A percentile compares a stretch with the other conserved stretches of the same genome.
These are phyloP conservation scores for Cheilosia vulpina DNA, from an alignment of 2,888 invertebrate species.

Conservation along the genomic window DNA sequence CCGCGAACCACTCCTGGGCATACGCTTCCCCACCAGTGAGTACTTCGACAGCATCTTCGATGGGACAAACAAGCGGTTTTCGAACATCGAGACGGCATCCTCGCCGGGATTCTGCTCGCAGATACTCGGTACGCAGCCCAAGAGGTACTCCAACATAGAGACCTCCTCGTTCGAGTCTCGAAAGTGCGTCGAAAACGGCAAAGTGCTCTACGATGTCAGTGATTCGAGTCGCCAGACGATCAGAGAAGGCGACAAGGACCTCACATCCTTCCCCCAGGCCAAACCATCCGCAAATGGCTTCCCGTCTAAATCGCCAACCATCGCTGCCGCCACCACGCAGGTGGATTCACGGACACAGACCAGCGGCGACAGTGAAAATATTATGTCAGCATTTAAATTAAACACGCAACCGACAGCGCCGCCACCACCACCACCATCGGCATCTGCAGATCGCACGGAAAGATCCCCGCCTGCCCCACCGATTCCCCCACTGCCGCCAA, in stretches of 20 bases:
- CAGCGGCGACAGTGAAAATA: conserved; percentile 75
- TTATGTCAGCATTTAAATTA: conserved; percentile 83
- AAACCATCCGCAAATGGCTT: conserved; percentile 37
- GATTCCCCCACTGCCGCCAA: conserved; percentile 57
- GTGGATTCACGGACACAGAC: conserved; percentile 41
- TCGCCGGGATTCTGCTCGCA: conserved; percentile 76
- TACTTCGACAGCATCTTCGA: conserved; percentile 79
- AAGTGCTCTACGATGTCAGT: conserved; percentile 80
- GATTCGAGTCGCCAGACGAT: conserved; percentile 78
- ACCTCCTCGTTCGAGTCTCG: conserved; percentile 80
- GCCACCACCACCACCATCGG: conserved; percentile 66
- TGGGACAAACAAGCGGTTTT: conserved; percentile 80
- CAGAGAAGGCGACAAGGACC: conserved; percentile 76
- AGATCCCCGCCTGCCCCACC: conserved; percentile 63
- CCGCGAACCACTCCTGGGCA: conserved; percentile 53
- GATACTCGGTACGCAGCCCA: conserved; percentile 77
- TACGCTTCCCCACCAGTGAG: conserved; percentile 78
- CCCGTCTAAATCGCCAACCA: conserved; percentile 34
- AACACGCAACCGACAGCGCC: conserved; percentile 76
- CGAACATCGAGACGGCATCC: conserved; percentile 80
- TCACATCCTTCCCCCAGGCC: conserved; percentile 39
- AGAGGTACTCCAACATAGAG: conserved; percentile 82
- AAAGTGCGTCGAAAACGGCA: conserved; percentile 82
- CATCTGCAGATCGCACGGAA: conserved; percentile 59
- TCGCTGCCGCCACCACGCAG: not conserved